Conservation (phyloP, 2,888 invertebrate species). For the Drosophila falleni region DNA sequence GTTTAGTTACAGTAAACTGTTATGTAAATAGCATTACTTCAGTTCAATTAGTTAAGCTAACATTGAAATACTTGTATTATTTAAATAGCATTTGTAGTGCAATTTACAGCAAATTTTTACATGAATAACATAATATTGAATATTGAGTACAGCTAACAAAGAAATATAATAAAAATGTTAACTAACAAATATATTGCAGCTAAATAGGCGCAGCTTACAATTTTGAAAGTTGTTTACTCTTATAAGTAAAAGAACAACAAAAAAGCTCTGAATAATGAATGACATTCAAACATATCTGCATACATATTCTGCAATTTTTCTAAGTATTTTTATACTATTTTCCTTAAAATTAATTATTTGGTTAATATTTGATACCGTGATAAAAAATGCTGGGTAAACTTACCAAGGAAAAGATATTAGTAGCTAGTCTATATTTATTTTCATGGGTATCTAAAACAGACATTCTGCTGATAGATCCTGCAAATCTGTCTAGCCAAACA, state of each 20-base stretch:
- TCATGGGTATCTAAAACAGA: not conserved
- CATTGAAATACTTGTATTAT: conserved; percentile 4
- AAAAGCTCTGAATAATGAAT: conserved; percentile 52
- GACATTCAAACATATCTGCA: not conserved
- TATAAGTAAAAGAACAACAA: conserved; percentile 18
- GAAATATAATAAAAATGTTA: conserved; percentile 9
- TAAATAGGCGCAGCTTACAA: conserved; percentile 34
- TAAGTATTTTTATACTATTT: too few species aligned
- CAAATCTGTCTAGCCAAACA: not conserved
- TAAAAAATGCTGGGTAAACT: too few species aligned
- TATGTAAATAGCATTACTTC: not conserved
- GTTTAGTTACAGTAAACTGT: conserved; percentile 22
- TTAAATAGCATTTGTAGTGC: conserved; percentile 5
- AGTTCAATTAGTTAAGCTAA: conserved; percentile 14
- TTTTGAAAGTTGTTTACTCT: conserved; percentile 4
- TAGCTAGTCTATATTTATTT: not conserved
- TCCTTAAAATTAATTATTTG: too few species aligned
- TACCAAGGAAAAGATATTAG: too few species aligned
- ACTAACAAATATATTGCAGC: conserved; percentile 20
- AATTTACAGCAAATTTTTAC: conserved; percentile 34
- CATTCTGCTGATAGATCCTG: not conserved
- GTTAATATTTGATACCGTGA: too few species aligned
- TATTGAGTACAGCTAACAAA: not conserved
- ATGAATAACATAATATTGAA: not conserved
- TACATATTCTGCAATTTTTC: too few species aligned